These are phyloP conservation scores for Tachysurus fulvidraco DNA, from an alignment of 2,113 vertebrate genomes.

Conservation along the genomic window DNA sequence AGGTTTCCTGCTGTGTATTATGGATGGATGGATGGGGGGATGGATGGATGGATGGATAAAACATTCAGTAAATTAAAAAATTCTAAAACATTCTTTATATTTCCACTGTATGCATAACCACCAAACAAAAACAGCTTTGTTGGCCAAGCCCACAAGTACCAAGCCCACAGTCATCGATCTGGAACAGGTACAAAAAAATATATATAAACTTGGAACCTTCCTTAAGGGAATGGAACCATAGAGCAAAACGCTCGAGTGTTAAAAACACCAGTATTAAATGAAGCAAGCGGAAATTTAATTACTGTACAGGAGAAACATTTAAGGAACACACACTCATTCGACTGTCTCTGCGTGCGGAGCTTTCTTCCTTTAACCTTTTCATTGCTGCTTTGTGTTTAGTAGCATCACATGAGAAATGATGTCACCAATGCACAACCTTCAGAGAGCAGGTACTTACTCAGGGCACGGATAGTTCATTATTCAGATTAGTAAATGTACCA, in stretches of 20 bases:
- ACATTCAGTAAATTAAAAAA: not conserved
- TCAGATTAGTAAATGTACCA: not conserved
- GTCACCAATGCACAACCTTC: not conserved
- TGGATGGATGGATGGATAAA: no score
- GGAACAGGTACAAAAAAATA: not conserved
- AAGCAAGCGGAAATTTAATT: constrained; percentile 6
- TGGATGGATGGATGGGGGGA: no score
- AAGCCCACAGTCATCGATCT: not conserved
- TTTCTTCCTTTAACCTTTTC: not conserved
- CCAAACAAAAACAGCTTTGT: not conserved
- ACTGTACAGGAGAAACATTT: not conserved
- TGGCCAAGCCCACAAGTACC: not conserved
- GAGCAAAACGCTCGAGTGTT: not conserved
- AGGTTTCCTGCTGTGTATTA: no score
- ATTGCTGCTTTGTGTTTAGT: not conserved
- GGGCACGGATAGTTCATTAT: not conserved
- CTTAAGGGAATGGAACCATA: not conserved
- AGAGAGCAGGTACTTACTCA: not conserved
- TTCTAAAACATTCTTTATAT: not conserved
- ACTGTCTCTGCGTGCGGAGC: not conserved
- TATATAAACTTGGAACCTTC: not conserved
- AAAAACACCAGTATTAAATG: not conserved
- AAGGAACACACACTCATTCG: not conserved
- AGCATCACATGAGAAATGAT: not conserved
- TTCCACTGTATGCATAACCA: not conserved